A percentile compares a stretch with the other conserved stretches of the same genome.
Evolutionary conservation across 2,113 vertebrate species (phyloP).

Genomic region (Collichthys lucidus): DNA sequence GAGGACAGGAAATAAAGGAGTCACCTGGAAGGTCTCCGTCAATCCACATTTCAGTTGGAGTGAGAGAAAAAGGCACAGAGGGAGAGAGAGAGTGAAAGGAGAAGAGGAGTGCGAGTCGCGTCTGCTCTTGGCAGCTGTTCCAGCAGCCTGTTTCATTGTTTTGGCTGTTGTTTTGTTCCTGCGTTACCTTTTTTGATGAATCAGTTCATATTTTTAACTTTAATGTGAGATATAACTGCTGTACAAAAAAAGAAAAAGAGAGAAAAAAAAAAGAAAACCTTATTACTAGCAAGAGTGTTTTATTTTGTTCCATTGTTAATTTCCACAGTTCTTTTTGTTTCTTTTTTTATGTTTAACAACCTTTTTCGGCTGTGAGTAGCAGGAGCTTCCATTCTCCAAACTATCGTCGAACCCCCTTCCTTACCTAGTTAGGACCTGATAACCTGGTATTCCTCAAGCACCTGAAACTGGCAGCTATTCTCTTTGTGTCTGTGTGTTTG

Average conservation of each 20-base stretch:
- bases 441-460: slow-evolving; percentile 80
- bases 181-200: slow-evolving; percentile 70
- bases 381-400: slow-evolving; percentile 80
- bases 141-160: slow-evolving; percentile 75
- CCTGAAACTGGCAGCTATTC: slow-evolving; percentile 87
- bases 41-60: slow-evolving; percentile 79
- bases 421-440: slow-evolving; percentile 67
- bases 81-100: slow-evolving; percentile 54
- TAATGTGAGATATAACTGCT: slow-evolving; percentile 80
- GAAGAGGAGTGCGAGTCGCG: slow-evolving; percentile 68
- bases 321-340: slow-evolving; percentile 70
- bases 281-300: slow-evolving; percentile 68
- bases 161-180: slow-evolving; percentile 66
- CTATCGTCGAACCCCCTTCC: slow-evolving; percentile 67
- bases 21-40: slow-evolving; percentile 82
- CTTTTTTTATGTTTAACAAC: slow-evolving; percentile 69
- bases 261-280: slow-evolving; percentile 44
- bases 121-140: slow-evolving; percentile 83
- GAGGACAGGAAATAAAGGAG: slow-evolving; percentile 78
- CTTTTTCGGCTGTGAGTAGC: slow-evolving; percentile 80
- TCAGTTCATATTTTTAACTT: slow-evolving; percentile 74
- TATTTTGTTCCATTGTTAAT: slow-evolving; percentile 70
- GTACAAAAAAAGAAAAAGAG: slow-evolving; percentile 52
- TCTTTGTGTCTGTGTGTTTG: slow-evolving; percentile 80
- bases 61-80: slow-evolving; percentile 64